Evolutionary conservation across 2,888 invertebrate species (phyloP), one percentile per base, ranked within the genome.

Genomic region (Ectemnius cavifrons): DNA sequence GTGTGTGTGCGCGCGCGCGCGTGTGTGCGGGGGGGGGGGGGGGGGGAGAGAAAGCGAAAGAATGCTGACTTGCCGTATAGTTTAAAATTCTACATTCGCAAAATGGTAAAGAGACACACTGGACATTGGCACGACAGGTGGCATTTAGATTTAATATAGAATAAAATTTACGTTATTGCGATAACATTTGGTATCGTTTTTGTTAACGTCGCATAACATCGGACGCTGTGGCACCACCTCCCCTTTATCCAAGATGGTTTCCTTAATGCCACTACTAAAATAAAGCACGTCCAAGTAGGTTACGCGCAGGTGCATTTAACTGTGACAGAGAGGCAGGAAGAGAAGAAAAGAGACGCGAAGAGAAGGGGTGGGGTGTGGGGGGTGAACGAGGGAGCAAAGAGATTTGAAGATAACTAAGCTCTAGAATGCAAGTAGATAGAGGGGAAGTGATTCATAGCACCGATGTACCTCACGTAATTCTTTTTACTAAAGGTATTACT

Each of bases 91-190:
- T 90, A 91, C 85, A 87, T 88, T 90, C 90, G 87, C 90, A 90
- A 90, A 37, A 88, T 89, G 90, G 88, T 90, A 90, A 89, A 90
- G 91, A 90, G 89, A 91, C 90, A 91, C 90, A 90, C 89, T 91
- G 90, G 90, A 90, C 91, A 91, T 91, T 91, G 90, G 91, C 91
- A 91, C 91, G 91, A 90, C 90, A 90, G 90, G 91, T 91, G 91
- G 91, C 91, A 90, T 90, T 90, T 90, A 90, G 89, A 90, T 90
- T 90, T 90, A 90, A 90, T 90, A 90, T 90, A 90, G 89, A 90
- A 91, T 90, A 91, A 91, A 90, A 90, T 90, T 91, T 90, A 91
- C 90, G 91, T 91, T 91, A 91, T 91, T 91, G 91, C 91, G 90
- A 90, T 91, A 91, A 90, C 91, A 91, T 91, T 91, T 91, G 91